These are phyloP conservation scores for Oikopleura vanhoeffeni DNA, from an alignment of 23 tunicate species.

Conservation along the genomic window DNA sequence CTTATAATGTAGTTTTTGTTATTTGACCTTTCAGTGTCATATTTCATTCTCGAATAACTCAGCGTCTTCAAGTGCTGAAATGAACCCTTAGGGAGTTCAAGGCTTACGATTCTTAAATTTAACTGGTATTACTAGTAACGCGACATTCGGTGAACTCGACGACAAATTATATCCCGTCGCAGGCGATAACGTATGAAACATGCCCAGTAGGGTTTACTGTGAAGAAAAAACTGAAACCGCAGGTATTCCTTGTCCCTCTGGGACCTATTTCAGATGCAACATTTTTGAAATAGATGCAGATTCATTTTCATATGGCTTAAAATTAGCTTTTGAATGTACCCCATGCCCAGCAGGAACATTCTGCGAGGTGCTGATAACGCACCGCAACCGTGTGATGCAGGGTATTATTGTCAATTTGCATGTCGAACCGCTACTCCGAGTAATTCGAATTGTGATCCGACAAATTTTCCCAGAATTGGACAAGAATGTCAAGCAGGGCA, in stretches of 20 bases:
- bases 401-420: slow-evolving; percentile 15
- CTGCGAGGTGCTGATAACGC: slow-evolving; percentile 25
- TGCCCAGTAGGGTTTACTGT: not conserved
- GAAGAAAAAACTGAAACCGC: not conserved
- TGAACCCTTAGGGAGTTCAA: too few species aligned
- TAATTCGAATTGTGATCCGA: not conserved
- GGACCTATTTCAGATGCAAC: slow-evolving; percentile 23
- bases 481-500: not conserved
- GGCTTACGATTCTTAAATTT: too few species aligned
- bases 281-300: not conserved
- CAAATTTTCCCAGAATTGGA: not conserved
- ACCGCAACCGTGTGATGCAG: slow-evolving; percentile 15
- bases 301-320: too few species aligned
- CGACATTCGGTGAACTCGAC: too few species aligned
- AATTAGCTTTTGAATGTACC: slow-evolving; percentile 24
- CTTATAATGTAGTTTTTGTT: too few species aligned
- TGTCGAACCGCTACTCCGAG: not conserved
- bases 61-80: too few species aligned
- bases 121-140: too few species aligned
- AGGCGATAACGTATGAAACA: not conserved
- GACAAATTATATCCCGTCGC: too few species aligned
- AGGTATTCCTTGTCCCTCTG: slow-evolving; percentile 49
- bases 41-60: too few species aligned
- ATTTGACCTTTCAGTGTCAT: too few species aligned
- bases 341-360: slow-evolving; percentile 41